phyloP scores from a whole-genome alignment of 2,888 invertebrate genomes.

The Mantis religiosa region DNA sequence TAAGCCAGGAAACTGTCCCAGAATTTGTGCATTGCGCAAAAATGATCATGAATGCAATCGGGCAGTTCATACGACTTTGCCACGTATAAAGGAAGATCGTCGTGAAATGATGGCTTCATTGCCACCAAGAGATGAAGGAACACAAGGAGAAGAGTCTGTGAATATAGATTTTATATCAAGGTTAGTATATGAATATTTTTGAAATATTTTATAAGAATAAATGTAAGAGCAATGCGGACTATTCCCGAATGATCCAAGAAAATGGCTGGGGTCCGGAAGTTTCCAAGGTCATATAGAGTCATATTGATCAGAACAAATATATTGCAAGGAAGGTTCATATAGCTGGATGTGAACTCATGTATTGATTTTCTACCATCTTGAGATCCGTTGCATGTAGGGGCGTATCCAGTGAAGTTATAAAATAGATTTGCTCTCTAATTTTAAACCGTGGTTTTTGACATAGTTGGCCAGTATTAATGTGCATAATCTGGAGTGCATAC shows the following conservation, averaged over 20 bases:
- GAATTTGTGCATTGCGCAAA: background rate
- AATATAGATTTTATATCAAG: conserved; percentile 62
- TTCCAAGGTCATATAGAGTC: background rate
- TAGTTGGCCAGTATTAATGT: no score
- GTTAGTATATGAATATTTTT: conserved; percentile 45
- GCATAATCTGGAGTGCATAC: no score
- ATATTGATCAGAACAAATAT: background rate
- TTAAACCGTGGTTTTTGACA: no score
- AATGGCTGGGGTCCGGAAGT: background rate
- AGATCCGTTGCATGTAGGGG: no score
- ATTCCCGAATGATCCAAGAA: background rate
- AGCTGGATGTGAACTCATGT: background rate
- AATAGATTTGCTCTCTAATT: no score
- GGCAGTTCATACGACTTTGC: background rate
- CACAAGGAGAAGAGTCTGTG: conserved; percentile 66
- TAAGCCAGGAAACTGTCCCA: background rate
- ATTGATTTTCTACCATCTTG: background rate
- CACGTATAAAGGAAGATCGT: conserved; percentile 38
- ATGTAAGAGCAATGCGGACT: background rate
- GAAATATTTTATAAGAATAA: background rate
- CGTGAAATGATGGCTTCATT: conserved; percentile 39
- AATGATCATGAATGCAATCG: background rate
- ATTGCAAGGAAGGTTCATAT: background rate
- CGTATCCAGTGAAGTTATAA: no score
- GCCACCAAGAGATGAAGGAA: conserved; percentile 65